A percentile compares a stretch with the other conserved stretches of the same genome.
phyloP scores from a whole-genome alignment of 2,888 invertebrate genomes.

The Protodeltote pygarga region DNA sequence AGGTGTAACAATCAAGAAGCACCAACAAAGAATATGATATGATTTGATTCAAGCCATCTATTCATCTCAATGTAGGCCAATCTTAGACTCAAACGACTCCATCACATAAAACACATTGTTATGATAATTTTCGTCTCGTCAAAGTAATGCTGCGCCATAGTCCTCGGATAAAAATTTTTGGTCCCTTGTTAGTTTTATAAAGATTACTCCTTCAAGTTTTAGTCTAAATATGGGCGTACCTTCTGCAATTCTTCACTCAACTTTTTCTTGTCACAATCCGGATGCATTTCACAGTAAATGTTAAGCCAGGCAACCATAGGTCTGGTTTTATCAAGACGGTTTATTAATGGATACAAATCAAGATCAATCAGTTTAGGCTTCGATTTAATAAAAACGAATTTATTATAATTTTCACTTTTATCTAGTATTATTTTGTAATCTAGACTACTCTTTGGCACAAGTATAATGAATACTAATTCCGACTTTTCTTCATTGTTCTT shows the following conservation, averaged over 20 bases:
- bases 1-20: constrained; percentile 5
- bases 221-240: constrained; percentile 47
- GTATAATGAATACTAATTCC: constrained; percentile 42
- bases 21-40: constrained; percentile 14
- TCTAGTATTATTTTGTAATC: constrained; percentile 27
- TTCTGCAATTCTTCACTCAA: constrained; percentile 58
- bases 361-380: constrained; percentile 50
- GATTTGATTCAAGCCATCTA: constrained; percentile 10
- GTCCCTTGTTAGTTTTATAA: constrained; percentile 15
- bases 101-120: neutral
- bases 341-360: constrained; percentile 46
- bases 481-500: constrained; percentile 37
- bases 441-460: constrained; percentile 37
- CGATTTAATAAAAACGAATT: constrained; percentile 55
- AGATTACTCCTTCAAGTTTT: neutral
- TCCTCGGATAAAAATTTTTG: neutral
- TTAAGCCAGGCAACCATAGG: constrained; percentile 62
- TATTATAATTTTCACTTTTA: constrained; percentile 36
- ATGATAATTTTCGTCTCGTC: neutral
- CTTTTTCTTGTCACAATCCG: constrained; percentile 57
- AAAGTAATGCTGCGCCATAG: neutral
- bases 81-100: constrained; percentile 1
- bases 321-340: constrained; percentile 53
- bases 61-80: constrained; percentile 15
- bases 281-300: constrained; percentile 62